These are phyloP conservation scores for Potamarius usumacintae DNA, from an alignment of 2,113 vertebrate genomes.

Conservation along the genomic window DNA sequence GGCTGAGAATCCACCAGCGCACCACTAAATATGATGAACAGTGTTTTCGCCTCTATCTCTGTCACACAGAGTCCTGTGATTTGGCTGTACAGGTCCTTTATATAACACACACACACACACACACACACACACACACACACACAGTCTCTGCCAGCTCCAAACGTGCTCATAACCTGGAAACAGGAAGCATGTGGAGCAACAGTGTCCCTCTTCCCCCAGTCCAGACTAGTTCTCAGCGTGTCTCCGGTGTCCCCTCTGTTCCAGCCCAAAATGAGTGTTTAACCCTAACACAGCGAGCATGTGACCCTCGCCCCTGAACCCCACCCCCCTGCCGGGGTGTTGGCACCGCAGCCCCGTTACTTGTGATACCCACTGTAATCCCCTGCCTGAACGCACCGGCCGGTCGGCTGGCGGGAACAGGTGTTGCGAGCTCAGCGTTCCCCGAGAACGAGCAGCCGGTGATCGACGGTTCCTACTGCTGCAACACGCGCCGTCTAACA, in stretches of 20 bases:
- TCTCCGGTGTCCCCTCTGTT: conserved; percentile 39
- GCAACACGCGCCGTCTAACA: conserved; percentile 37
- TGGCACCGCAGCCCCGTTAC: conserved; percentile 33
- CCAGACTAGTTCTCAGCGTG: conserved; percentile 55
- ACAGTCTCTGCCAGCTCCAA: conserved; percentile 28
- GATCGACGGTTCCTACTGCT: conserved; percentile 46
- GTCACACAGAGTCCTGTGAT: conserved; percentile 19
- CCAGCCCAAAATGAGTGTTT: conserved; percentile 57
- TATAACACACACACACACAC: conserved; percentile 22
- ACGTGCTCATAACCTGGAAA: conserved; percentile 52
- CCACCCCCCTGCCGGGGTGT: conserved; percentile 16
- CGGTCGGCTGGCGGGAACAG: conserved; percentile 61
- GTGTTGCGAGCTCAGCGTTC: conserved; percentile 57
- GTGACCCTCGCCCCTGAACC: conserved; percentile 43
- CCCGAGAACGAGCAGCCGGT: conserved; percentile 40
- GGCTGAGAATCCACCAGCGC: neutral
- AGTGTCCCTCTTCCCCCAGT: conserved; percentile 6
- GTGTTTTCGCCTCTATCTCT: conserved; percentile 15
- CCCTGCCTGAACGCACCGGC: conserved; percentile 59
- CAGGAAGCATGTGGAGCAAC: conserved; percentile 36
- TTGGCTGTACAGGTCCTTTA: conserved; percentile 22
- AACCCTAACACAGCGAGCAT: conserved; percentile 53
- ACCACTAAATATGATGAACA: conserved; percentile 17
- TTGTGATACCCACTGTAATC: conserved; percentile 39
- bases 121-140: conserved; percentile 5